Evolutionary conservation across 2,113 vertebrate species (phyloP), one percentile per base, ranked within the genome.

Genomic region (Hemichromis elongatus): DNA sequence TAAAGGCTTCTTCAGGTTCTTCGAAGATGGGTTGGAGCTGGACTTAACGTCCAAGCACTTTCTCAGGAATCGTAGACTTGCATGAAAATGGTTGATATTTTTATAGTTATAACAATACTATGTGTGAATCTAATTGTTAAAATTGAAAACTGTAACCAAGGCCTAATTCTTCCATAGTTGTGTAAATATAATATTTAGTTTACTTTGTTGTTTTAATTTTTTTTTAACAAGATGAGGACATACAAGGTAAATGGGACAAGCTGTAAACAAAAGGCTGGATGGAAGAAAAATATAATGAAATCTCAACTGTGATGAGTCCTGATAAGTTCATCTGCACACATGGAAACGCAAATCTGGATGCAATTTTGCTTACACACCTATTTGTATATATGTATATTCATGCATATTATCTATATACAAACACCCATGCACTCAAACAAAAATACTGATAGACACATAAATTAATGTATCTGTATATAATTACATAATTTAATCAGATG

Each of bases 11-110:
- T 61, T 10, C 28, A 33, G 1, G 0, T 19, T 59, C 16, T 59
- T 33, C 28, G 9, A 59, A 59, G 16, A 33, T 2, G 6, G 33
- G 5, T 61, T 61, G 28, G 57, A 61, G 16, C 28, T 61, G 3
- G 1, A 33, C 28, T 59, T 19, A 61, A 30, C 4, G 56, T 59
- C 56, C 28, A 59, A 59, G 16, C 28, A 33, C 3, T 59, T 59
- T 19, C 16, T 0, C 28, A 59, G 56, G 56, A 59, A 59, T 59
- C 56, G 10, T 8, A 1, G 26, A 0, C 8, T 18, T 30, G 14
- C 8, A 4, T 0, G 28, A 30, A 59, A 59, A 59, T 9, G 12
- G n/a, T n/a, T 26, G 3, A 30, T 3, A 2, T 1, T 59, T 30
- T 0, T 30, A 30, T 18, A 5, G 56, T 18, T 59, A 59, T 30